Conservation (phyloP, 2,797 vertebrate genomes). For the Gouania willdenowi region DNA sequence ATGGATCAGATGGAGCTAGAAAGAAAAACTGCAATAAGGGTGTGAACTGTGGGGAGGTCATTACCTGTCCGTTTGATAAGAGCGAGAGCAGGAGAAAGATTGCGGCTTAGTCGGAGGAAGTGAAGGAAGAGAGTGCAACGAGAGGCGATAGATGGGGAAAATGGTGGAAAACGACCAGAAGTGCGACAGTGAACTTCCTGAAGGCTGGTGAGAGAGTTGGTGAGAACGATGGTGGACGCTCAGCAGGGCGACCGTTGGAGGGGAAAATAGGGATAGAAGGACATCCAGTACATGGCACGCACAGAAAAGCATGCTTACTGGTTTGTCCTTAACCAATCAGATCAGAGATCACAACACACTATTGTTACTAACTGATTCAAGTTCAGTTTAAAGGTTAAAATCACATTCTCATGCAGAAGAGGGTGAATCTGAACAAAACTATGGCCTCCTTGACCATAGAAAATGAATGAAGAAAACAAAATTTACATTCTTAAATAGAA, state of each 20-base stretch:
- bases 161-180: background rate
- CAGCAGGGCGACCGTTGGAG: background rate
- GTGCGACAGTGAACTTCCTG: conserved; percentile 30
- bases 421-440: too few species aligned
- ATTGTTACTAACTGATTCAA: too few species aligned
- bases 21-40: conserved; percentile 33
- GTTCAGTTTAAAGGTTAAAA: too few species aligned
- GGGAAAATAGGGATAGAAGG: conserved; percentile 2
- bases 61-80: conserved; percentile 30
- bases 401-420: too few species aligned
- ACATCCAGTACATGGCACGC: too few species aligned
- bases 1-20: conserved; percentile 60
- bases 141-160: background rate
- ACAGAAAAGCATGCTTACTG: too few species aligned
- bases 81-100: conserved; percentile 18
- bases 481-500: too few species aligned
- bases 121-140: conserved; percentile 4
- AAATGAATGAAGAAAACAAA: too few species aligned
- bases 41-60: conserved; percentile 4
- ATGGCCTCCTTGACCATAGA: too few species aligned
- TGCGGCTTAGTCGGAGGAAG: background rate
- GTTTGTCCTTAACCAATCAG: too few species aligned
- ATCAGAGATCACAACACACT: too few species aligned
- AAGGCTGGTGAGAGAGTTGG: conserved; percentile 9
- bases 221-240: conserved; percentile 5